Evolutionary conservation across 2,888 invertebrate species (phyloP), one percentile per base, ranked within the genome.

Genomic region (Timema podura): DNA sequence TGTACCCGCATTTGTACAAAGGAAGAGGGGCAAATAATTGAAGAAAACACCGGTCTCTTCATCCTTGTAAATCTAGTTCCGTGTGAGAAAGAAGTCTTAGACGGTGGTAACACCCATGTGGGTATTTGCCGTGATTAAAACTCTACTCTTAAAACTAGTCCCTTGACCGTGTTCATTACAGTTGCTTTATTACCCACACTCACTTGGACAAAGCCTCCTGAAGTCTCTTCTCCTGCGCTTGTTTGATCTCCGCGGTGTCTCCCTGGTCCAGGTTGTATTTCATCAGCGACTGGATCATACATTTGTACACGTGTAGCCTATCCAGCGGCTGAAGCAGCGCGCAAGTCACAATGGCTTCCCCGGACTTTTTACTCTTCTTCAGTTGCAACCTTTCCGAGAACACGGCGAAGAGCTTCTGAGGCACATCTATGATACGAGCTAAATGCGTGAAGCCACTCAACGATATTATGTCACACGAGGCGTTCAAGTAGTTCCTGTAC

Each of bases 391-490:
- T 85, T 77, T 86, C 85, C 75, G 83, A 83, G 78, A 87, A 87
- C 75, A 86, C 81, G 77, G 84, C 84, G 77, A 83, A 83, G 76
- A 88, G 78, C 79, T 81, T 82, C 74, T 83, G 83, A 44, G 87
- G 85, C 67, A 88, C 83, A 76, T 89, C 88, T 72, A 91, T 83
- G 68, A 87, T 78, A 79, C 84, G 86, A 73, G 88, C 86, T 69
- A 91, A 88, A 75, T 88, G 87, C 61, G 83, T 78, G 77, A 91
- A 90, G 49, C 91, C 91, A 77, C 89, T 87, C 73, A 91, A 84
- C 75, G 90, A 89, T 77, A 89, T 88, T 73, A 91, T 85, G 84
- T 91, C 89, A 80, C 91, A 90, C 79, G 91, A 84, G 76, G 87
- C 86, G 80, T 87, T 84, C 64, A 89, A 85, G 83, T 91, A 92